These are phyloP conservation scores for Apus apus DNA, from an alignment of 2,113 vertebrate species.

Conservation along the genomic window DNA sequence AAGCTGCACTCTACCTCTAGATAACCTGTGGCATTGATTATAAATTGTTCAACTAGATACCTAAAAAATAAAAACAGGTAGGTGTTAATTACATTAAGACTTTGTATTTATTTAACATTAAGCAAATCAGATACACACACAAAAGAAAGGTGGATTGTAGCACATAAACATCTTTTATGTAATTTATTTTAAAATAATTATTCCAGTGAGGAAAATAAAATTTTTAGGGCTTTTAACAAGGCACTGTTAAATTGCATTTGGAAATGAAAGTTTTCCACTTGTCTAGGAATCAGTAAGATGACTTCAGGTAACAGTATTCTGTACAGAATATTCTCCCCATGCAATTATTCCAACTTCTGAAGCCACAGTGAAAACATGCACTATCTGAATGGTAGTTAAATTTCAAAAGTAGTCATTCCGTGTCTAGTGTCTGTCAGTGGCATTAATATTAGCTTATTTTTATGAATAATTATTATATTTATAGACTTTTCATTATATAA, in stretches of 20 bases:
- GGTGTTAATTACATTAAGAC: background rate
- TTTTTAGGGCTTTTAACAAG: background rate
- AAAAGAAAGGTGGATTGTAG: background rate
- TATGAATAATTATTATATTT: background rate
- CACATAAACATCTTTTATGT: background rate
- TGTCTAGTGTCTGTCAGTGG: background rate
- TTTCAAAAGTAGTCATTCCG: background rate
- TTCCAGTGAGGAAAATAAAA: background rate
- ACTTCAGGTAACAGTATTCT: background rate
- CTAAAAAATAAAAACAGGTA: background rate
- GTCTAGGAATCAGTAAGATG: background rate
- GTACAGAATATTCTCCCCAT: background rate
- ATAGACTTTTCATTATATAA: background rate
- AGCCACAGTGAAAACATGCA: background rate
- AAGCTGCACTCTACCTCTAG: background rate
- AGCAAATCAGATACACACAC: background rate
- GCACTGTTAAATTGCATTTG: background rate
- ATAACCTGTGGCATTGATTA: background rate
- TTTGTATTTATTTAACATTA: background rate
- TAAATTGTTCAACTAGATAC: background rate
- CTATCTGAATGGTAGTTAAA: background rate
- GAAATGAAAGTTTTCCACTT: background rate
- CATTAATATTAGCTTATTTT: background rate
- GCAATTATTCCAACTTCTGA: background rate
- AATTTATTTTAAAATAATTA: constrained; percentile 17